Evolutionary conservation across 1,140 invertebrate species (phyloP), one percentile per base, ranked within the genome.

Genomic region (Drosophila erecta): DNA sequence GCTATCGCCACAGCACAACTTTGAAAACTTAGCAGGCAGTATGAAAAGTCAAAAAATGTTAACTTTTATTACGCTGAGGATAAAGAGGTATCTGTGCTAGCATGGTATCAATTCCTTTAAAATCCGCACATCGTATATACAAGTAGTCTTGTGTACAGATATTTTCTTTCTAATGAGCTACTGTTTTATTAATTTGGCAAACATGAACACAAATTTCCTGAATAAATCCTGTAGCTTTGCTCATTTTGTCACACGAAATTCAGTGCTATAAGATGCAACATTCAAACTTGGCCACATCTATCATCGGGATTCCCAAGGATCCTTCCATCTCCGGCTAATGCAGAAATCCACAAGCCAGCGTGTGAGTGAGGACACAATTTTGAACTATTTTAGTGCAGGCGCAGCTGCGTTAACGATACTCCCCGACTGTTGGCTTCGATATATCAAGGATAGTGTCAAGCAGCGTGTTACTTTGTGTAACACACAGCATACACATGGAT

Each of bases 361-460:
- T 10, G 14, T 38, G 49, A 37, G 43, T 8, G 46, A 27, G 30
- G 14, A 58, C 41, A 77, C 59, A 69, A 86, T 74, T 81, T 81
- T 62, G 40, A 77, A 81, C 73, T 78, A 67, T 81, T 87, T 87
- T 75, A 78, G 62, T 78, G 83, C 83, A 81, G 70, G 50, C 74
- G 24, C 81, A 86, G 81, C 78, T 85, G 81, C 58, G 59, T 70
- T 49, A 56, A 58, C 74, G 72, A 81, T 50, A 61, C 54, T 35
- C 43, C 43, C 30, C 49, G 55, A 55, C 67, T 60, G 67, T 83
- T 79, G 79, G 67, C 83, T 87, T 79, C 79, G 74, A 87, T 86
- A 76, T 87, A 79, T 87, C 69, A 69, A 64, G 75, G 70, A 77
- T 54, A 78, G 70, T 70, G 81, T 77, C 81, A 81, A 60, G 73